phyloP scores from a whole-genome alignment of 1,140 invertebrate genomes.

The Acromyrmex charruanus region DNA sequence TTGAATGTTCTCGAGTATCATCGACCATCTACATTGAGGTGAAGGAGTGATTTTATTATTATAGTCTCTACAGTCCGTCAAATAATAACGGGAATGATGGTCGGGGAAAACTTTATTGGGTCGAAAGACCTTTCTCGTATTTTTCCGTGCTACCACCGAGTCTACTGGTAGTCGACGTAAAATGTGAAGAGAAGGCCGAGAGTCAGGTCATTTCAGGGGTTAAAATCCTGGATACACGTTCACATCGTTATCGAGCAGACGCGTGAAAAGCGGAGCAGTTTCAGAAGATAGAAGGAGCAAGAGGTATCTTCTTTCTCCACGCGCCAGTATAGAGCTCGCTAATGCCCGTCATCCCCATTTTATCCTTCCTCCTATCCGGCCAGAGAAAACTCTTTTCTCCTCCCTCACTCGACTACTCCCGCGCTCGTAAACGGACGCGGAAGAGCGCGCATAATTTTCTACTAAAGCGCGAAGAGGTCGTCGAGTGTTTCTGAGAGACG shows the following conservation, averaged over 20 bases:
- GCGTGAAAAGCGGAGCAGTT: conserved; percentile 46
- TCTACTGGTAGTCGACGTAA: conserved; percentile 60
- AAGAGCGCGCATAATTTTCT: conserved; percentile 84
- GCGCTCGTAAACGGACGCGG: conserved; percentile 84
- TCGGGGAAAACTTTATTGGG: conserved; percentile 20
- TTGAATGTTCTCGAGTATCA: conserved; percentile 25
- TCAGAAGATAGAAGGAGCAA: conserved; percentile 63
- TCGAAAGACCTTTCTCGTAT: conserved; percentile 81
- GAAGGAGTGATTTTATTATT: conserved; percentile 53
- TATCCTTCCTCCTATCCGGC: conserved; percentile 48
- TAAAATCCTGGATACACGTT: conserved; percentile 68
- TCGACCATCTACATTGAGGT: conserved; percentile 16
- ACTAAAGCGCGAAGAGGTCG: conserved; percentile 84
- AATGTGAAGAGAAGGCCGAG: conserved; percentile 65
- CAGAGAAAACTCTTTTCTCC: conserved; percentile 58
- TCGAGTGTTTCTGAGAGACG: conserved; percentile 66
- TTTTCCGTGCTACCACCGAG: conserved; percentile 69
- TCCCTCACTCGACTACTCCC: conserved; percentile 52
- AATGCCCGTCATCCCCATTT: conserved; percentile 61
- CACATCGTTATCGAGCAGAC: conserved; percentile 51
- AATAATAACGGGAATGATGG: conserved; percentile 66
- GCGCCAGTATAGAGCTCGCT: conserved; percentile 54
- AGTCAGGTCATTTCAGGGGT: conserved; percentile 66
- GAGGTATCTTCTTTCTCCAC: conserved; percentile 33
- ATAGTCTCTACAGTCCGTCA: conserved; percentile 56